A percentile compares a stretch with the other conserved stretches of the same genome.
These are phyloP conservation scores for Malurus elegans DNA, from an alignment of 2,113 vertebrate genomes.

Conservation along the genomic window DNA sequence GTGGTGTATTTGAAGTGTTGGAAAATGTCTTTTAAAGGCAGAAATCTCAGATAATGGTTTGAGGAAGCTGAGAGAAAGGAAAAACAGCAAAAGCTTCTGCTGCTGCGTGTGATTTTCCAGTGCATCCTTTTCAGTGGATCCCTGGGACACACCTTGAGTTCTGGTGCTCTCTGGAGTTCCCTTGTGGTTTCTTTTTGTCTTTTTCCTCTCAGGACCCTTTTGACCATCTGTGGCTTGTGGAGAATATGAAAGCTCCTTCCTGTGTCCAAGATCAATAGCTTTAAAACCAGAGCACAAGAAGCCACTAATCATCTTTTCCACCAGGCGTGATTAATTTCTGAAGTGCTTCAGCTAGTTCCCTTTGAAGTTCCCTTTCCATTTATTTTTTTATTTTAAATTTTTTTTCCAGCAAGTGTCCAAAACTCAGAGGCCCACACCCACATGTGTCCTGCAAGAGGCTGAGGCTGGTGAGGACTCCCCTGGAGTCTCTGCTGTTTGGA, in stretches of 20 bases:
- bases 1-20: neutral
- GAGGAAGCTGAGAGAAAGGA: neutral
- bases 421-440: slow-evolving; percentile 53
- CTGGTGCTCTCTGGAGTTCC: neutral
- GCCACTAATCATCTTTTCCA: slow-evolving; percentile 64
- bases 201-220: slow-evolving; percentile 49
- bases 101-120: neutral
- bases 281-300: slow-evolving; percentile 48
- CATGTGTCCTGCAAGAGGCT: slow-evolving; percentile 38
- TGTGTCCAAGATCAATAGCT: slow-evolving; percentile 70
- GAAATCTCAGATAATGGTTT: neutral
- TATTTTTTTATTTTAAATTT: neutral
- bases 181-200: slow-evolving; percentile 17
- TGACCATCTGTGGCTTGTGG: slow-evolving; percentile 55
- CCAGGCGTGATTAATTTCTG: slow-evolving; percentile 44
- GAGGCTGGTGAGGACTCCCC: neutral
- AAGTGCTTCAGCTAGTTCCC: slow-evolving; percentile 18
- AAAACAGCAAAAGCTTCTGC: neutral
- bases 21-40: neutral
- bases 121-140: neutral
- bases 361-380: slow-evolving; percentile 50
- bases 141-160: slow-evolving; percentile 27
- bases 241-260: slow-evolving; percentile 53
- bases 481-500: slow-evolving; percentile 15
- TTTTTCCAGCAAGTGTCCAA: slow-evolving; percentile 21